Evolutionary conservation across 2,113 vertebrate genomes (phyloP).

Genomic region (Lanius collurio): DNA sequence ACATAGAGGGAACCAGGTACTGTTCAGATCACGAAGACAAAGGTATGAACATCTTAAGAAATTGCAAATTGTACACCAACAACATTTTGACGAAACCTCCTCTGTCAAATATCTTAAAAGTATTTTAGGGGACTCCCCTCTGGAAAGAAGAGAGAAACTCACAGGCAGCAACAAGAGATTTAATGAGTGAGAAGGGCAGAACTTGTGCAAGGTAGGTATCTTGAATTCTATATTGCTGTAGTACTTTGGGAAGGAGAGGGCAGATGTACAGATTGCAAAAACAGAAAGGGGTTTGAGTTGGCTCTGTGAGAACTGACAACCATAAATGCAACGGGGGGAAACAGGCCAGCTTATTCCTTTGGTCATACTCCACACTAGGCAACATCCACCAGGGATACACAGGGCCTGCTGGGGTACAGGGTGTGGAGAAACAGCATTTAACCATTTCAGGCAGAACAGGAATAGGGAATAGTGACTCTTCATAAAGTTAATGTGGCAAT

Average conservation of each 20-base stretch:
- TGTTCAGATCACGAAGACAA: not conserved
- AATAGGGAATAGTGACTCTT: not conserved
- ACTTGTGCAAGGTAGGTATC: not conserved
- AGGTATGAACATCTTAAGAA: not conserved
- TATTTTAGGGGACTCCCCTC: not conserved
- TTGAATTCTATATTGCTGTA: conserved; percentile 13
- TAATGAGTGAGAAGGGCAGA: not conserved
- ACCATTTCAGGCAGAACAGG: not conserved
- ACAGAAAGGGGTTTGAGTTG: not conserved
- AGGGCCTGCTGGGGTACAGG: not conserved
- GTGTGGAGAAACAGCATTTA: not conserved
- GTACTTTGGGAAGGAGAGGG: not conserved
- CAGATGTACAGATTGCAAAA: not conserved
- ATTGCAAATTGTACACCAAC: not conserved
- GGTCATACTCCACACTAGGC: not conserved
- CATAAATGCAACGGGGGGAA: not conserved
- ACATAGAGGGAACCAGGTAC: not conserved
- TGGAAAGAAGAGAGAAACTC: not conserved
- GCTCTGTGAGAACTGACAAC: not conserved
- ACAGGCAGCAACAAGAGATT: not conserved
- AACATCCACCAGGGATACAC: not conserved
- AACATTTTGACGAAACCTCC: not conserved
- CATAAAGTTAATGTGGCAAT: not conserved
- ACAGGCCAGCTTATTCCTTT: conserved; percentile 1
- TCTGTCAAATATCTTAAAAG: not conserved